A percentile compares a stretch with the other conserved stretches of the same genome.
These are phyloP conservation scores for Illadopsis cleaveri DNA, from an alignment of 2,113 vertebrate genomes.

Conservation along the genomic window DNA sequence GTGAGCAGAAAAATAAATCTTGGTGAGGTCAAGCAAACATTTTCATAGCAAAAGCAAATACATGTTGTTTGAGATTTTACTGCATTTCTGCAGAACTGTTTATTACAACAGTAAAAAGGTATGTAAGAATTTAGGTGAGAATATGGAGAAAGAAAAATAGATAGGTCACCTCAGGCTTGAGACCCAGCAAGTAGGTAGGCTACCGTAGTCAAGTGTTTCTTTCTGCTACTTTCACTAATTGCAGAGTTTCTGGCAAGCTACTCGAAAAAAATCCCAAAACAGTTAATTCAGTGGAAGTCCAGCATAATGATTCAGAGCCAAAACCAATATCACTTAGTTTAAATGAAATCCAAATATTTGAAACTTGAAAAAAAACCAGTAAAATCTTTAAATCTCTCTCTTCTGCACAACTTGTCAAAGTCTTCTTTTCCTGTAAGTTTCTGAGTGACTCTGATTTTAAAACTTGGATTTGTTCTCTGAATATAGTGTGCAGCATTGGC, in stretches of 20 bases:
- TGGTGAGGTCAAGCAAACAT: not conserved
- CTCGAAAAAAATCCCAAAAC: not conserved
- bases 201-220: not conserved
- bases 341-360: not conserved
- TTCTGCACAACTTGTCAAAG: not conserved
- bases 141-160: slow-evolving; percentile 38
- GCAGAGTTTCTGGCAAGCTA: slow-evolving; percentile 31
- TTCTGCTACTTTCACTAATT: slow-evolving; percentile 42
- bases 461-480: not conserved
- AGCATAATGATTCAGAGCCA: not conserved
- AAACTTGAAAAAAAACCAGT: not conserved
- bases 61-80: slow-evolving; percentile 5
- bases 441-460: not conserved
- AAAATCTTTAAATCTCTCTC: not conserved
- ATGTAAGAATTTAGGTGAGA: slow-evolving; percentile 6
- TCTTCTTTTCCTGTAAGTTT: not conserved
- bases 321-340: not conserved
- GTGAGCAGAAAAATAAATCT: not conserved
- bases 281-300: slow-evolving; percentile 17
- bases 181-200: not conserved
- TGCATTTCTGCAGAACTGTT: slow-evolving; percentile 35
- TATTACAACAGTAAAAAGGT: slow-evolving; percentile 34
- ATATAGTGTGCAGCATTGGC: not conserved
- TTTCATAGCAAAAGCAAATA: slow-evolving; percentile 14
- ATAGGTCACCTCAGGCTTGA: slow-evolving; percentile 11